A percentile compares a stretch with the other conserved stretches of the same genome.
Conservation (phyloP, 30 jellyfish, hydroid and myxozoan genomes). For the Hydra vulgaris region DNA sequence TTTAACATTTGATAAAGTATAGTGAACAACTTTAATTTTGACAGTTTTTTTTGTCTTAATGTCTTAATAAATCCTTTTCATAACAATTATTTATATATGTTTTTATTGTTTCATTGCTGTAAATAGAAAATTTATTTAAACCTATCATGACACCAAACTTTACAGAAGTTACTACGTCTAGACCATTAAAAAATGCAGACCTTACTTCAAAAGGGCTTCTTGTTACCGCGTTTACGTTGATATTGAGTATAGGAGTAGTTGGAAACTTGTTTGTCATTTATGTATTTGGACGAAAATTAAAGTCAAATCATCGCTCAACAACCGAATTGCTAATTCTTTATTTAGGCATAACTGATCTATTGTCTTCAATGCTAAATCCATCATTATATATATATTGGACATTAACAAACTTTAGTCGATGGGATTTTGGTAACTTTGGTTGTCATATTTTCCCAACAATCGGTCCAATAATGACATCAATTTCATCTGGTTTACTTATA, state of each 20-base stretch:
- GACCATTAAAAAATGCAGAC: too few relatives aligned
- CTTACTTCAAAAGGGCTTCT: conserved; percentile 14
- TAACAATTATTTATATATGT: too few relatives aligned
- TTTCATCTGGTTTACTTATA: conserved; percentile 13
- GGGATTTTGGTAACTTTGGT: conserved; percentile 34
- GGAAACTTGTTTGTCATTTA: conserved; percentile 20
- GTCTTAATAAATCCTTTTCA: too few relatives aligned
- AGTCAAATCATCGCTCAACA: conserved; percentile 7
- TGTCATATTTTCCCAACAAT: conserved; percentile 22
- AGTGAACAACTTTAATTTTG: too few relatives aligned
- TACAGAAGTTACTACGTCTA: too few relatives aligned
- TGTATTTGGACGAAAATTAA: conserved; percentile 11
- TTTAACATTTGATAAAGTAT: too few relatives aligned
- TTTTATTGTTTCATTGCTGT: too few relatives aligned
- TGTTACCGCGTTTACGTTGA: conserved; percentile 10
- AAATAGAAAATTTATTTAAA: too few relatives aligned
- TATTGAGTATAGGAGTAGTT: conserved; percentile 19
- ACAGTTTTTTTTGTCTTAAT: too few relatives aligned
- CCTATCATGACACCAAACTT: too few relatives aligned
- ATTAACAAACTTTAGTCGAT: not conserved
- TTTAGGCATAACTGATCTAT: conserved; percentile 21
- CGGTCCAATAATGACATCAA: conserved; percentile 23
- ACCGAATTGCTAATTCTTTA: conserved; percentile 30
- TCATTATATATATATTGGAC: conserved; percentile 25
- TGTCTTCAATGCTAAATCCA: conserved; percentile 20